These are phyloP conservation scores for Heliocidaris tuberculata DNA, from an alignment of 35 echinoderm and acorn worm species.

Conservation along the genomic window DNA sequence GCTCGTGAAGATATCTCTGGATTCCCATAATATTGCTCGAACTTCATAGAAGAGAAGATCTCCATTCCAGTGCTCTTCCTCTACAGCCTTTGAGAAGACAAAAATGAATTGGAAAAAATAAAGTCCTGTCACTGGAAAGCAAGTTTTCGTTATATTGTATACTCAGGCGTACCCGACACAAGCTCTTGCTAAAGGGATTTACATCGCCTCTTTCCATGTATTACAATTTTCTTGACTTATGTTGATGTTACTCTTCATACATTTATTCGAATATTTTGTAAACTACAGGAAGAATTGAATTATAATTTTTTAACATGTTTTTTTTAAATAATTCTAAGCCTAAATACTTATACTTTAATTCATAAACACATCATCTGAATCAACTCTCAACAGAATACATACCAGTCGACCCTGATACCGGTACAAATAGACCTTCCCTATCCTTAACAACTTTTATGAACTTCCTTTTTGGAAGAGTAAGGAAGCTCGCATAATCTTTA, in stretches of 20 bases:
- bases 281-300: too few relatives aligned
- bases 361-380: background rate
- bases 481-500: background rate
- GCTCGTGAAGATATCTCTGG: background rate
- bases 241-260: too few relatives aligned
- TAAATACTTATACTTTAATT: background rate
- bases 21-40: background rate
- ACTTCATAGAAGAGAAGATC: constrained; percentile 6
- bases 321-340: too few relatives aligned
- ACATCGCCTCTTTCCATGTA: too few relatives aligned
- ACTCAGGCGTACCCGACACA: background rate
- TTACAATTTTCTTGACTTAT: too few relatives aligned
- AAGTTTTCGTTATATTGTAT: too few relatives aligned
- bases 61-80: constrained; percentile 40
- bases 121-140: too few relatives aligned
- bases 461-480: background rate
- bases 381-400: background rate
- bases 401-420: background rate
- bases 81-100: background rate
- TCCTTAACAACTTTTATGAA: background rate
- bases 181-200: background rate
- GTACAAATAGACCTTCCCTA: background rate
- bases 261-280: too few relatives aligned
- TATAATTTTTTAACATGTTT: too few relatives aligned
- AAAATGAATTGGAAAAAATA: background rate